Evolutionary conservation across 2,797 vertebrate genomes (phyloP), one percentile per base, ranked within the genome.

Genomic region (Anguilla pacifica): DNA sequence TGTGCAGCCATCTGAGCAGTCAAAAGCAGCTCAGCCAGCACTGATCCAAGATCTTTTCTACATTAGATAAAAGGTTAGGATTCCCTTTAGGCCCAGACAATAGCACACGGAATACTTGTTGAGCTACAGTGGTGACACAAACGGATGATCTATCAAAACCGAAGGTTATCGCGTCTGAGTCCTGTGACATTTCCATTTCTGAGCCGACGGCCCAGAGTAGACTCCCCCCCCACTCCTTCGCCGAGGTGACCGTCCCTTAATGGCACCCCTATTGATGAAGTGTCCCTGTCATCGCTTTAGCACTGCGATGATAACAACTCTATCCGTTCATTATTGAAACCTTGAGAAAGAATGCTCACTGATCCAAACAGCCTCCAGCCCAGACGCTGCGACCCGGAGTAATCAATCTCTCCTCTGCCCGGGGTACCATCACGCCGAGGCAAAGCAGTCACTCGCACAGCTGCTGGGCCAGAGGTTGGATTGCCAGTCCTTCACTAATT

Each of bases 281-380:
- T 88, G 90, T 77, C 57, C 85, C 89, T 92, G 90, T 92, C 89
- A 85, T 86, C 51, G 64, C 92, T 93, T 93, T 89, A 93, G 93
- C 88, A 85, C 90, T 87, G 83, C 86, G 86, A 94, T 94, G 90
- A 93, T 95, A 93, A 92, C 90, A 85, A 88, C 91, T 92, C 89
- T 93, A 88, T 93, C 92, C 93, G 86, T 94, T 94, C 90, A 94
- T 94, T 93, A 94, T 91, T 88, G 89, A 90, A 93, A 91, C 92
- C 93, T 93, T 91, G 90, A 88, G 88, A 90, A 90, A 88, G 90
- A 93, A 89, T 94, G 91, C 93, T 93, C 93, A 95, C 91, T 88
- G 64, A 90, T 89, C 91, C 86, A 91, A 93, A 90, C 88, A 90
- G 88, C 88, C 88, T 90, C 87, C 81, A 86, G 87, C 92, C 90